Percentiles rank a stretch among this genome's conserved stretches.
Evolutionary conservation across 2,113 vertebrate species (phyloP).

Genomic region (Notothenia rossii): DNA sequence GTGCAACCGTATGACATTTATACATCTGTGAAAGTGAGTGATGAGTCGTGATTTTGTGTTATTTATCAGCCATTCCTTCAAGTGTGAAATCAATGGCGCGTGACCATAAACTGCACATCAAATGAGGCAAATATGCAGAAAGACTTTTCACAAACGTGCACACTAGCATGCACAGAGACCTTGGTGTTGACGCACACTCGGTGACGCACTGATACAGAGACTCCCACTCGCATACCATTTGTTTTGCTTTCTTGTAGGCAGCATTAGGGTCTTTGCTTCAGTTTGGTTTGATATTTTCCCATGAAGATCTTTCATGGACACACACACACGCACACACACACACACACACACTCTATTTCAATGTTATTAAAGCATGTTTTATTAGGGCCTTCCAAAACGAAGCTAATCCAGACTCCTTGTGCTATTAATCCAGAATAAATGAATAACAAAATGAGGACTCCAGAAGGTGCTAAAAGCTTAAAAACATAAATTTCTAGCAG

Average conservation of each 20-base stretch:
- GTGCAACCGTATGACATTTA: constrained; percentile 18
- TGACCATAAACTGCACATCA: constrained; percentile 14
- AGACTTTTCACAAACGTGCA: not conserved
- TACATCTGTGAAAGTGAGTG: constrained; percentile 39
- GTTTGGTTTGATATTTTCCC: constrained; percentile 56
- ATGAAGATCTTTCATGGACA: constrained; percentile 61
- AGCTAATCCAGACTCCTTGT: constrained; percentile 43
- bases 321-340: constrained; percentile 13
- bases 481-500: too few species aligned
- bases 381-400: constrained; percentile 72
- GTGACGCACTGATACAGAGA: not conserved
- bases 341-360: too few species aligned
- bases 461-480: not conserved
- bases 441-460: not conserved
- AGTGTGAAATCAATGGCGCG: constrained; percentile 38
- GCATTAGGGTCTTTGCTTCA: constrained; percentile 47
- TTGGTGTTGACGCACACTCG: not conserved
- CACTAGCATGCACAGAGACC: not conserved
- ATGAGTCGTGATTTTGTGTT: constrained; percentile 38
- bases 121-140: constrained; percentile 18
- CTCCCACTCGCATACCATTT: constrained; percentile 22
- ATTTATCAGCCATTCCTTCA: constrained; percentile 38
- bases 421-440: constrained; percentile 48
- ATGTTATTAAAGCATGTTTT: constrained; percentile 57
- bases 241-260: constrained; percentile 19